Percentiles rank a stretch among this genome's conserved stretches.
Conservation (phyloP, 2,888 invertebrate species). For the Acleris cristana region DNA sequence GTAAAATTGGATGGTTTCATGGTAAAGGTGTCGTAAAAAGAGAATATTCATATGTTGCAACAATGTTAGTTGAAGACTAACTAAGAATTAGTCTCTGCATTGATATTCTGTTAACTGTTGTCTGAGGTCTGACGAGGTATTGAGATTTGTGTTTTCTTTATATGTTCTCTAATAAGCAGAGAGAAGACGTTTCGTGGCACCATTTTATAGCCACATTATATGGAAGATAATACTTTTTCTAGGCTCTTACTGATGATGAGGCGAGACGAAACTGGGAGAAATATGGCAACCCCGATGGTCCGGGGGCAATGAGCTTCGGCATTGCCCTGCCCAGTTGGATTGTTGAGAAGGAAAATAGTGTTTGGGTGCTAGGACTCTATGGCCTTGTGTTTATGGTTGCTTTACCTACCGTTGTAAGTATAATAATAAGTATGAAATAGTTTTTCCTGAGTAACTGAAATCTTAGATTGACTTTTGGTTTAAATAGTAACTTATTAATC, state of each 20-base stretch:
- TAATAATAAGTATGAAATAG: conserved; percentile 40
- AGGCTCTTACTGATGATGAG: conserved; percentile 98
- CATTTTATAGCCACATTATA: no score
- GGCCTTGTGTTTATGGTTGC: conserved; percentile 99
- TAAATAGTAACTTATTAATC: no score
- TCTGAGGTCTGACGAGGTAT: no score
- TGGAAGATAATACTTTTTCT: conserved; percentile 37
- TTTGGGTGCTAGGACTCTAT: conserved; percentile 98
- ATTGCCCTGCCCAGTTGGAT: conserved; percentile 99
- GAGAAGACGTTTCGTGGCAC: no score
- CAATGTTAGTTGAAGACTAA: no score
- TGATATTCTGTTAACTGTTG: no score
- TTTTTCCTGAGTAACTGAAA: neutral
- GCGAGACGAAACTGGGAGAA: conserved; percentile 99
- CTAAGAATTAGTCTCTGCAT: no score
- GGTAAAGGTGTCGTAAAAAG: no score
- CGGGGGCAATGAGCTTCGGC: conserved; percentile 99
- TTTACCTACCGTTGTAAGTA: conserved; percentile 90
- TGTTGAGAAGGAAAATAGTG: conserved; percentile 99
- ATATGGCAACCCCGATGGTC: conserved; percentile 99
- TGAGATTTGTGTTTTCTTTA: no score
- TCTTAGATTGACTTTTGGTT: neutral
- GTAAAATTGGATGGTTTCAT: no score
- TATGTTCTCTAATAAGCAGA: no score
- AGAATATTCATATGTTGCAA: no score